Base-by-base conservation (phyloP, 2,888 invertebrate genomes). In the Drosophila quinaria region DNA sequence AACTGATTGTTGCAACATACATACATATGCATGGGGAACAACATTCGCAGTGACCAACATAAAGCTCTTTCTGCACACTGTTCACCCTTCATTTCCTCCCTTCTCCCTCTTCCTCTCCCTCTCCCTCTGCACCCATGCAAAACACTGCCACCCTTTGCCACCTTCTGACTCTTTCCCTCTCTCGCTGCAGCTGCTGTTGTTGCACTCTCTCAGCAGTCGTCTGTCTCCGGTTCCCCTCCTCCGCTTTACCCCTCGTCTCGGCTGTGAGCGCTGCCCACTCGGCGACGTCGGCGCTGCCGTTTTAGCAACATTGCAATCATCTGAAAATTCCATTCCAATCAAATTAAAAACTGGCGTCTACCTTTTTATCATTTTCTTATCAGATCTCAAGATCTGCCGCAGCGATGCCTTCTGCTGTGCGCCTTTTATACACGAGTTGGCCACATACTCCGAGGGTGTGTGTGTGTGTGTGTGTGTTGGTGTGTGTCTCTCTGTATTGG, bases 341-440 rank as follows among this genome's bases (percentile, higher is more conserved):
- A 92, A 92, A 92, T 92, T 91, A 92, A 91, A 91, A 92, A 91
- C 91, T 91, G 92, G 92, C 91, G 92, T 92, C 91, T 91, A 88
- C 90, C 91, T 90, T 92, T 91, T 91, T 91, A 92, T 92, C 92
- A 92, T 92, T 91, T 87, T 91, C 91, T 91, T 91, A 91, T 91
- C 91, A 90, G 92, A 91, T 91, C 90, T 85, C 82, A 81, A 91
- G 92, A 91, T 92, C 92, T 90, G 86, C 90, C 89, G 90, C 90
- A 90, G 90, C 87, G 90, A 84, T 84, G 83, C 84, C 86, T 89
- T 89, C 89, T 90, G 89, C 87, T 79, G 80, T 76, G 76, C 77
- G 70, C 78, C 63, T 70, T 68, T 74, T 54, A 74, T 72, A 50
- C 52, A 47, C 22, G 33, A 49, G 15, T 49, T 56, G 55, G 54